Base-by-base conservation (phyloP, 2,113 vertebrate genomes). In the Coreoperca whiteheadi region DNA sequence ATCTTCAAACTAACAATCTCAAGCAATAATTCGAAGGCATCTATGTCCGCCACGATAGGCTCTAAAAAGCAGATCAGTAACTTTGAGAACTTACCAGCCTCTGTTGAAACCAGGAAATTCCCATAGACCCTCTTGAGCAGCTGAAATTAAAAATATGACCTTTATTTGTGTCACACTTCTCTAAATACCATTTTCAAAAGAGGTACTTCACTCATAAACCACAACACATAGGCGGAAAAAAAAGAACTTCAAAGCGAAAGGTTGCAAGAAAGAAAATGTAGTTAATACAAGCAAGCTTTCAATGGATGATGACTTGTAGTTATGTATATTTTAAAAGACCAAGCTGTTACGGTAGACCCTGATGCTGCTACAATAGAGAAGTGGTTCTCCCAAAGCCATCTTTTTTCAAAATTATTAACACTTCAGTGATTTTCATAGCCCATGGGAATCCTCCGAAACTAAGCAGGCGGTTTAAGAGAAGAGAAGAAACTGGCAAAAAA, bases 101-200 rank as follows among this genome's bases (percentile, higher is more conserved):
- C 98, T 79, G 97, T 88, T 88, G 96, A 93, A 89, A 97, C 95
- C 92, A 99, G 93, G 94, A 95, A 98, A 77, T 86, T 96, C 83
- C 97, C 97, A 53, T 99, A 99, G 21, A 97, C 95, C 83, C 96
- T 96, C 94, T 98, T 99, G 94, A 99, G 93, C 77, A 98, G 94
- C 98, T 99, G 95, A 50, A 92, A 90, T 54, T 0, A 79, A 86
- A 86, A 77, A 80, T 0, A 73, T 2, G 0, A 72, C 8, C 0
- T 30, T 69, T 64, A 61, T 74, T 73, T 64, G 4, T 32, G 41
- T 61, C 1, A 1, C 9, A 1, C 46, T 28, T 87, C 64, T 51
- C 16, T 57, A 41, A 75, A 50, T 41, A 37, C 57, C n/a, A n/a
- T 67, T 82, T 30, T 20, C 7, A 77, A 37, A 64, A 41, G 21